These are phyloP conservation scores for Gerosis bhagava DNA, from an alignment of 2,888 invertebrate genomes.

Conservation along the genomic window DNA sequence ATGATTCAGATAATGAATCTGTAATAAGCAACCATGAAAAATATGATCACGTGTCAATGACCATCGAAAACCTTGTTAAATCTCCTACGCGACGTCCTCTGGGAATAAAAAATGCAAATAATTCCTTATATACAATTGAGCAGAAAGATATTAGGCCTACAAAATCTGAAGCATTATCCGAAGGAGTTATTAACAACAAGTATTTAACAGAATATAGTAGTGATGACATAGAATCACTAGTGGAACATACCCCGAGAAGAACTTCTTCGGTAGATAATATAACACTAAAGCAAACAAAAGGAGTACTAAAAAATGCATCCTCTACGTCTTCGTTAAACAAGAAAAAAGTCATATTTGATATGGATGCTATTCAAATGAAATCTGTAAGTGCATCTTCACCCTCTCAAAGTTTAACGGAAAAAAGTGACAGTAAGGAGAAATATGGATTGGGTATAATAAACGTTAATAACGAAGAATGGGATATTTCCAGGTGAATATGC, in stretches of 20 bases:
- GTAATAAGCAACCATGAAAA: constrained; percentile 41
- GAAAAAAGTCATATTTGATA: constrained; percentile 85
- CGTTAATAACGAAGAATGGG: constrained; percentile 77
- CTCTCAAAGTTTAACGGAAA: constrained; percentile 72
- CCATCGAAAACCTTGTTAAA: constrained; percentile 58
- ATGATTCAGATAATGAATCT: constrained; percentile 43
- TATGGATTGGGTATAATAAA: constrained; percentile 64
- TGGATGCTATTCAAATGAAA: constrained; percentile 81
- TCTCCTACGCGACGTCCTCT: constrained; percentile 63
- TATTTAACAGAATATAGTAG: no score
- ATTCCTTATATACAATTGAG: neutral
- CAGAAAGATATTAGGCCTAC: neutral
- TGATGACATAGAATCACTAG: constrained; percentile 51
- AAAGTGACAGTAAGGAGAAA: constrained; percentile 60
- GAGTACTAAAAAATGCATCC: constrained; percentile 82
- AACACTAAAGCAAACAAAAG: constrained; percentile 69
- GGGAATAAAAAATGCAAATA: neutral
- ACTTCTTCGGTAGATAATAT: constrained; percentile 50
- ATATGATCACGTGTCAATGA: constrained; percentile 48
- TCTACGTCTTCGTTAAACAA: constrained; percentile 80
- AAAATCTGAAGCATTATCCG: neutral
- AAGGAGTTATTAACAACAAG: no score
- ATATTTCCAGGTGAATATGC: constrained; percentile 79
- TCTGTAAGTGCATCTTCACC: constrained; percentile 73
- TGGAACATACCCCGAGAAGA: constrained; percentile 46